Conservation (phyloP, 2,113 vertebrate genomes). For the Anser cygnoides region DNA sequence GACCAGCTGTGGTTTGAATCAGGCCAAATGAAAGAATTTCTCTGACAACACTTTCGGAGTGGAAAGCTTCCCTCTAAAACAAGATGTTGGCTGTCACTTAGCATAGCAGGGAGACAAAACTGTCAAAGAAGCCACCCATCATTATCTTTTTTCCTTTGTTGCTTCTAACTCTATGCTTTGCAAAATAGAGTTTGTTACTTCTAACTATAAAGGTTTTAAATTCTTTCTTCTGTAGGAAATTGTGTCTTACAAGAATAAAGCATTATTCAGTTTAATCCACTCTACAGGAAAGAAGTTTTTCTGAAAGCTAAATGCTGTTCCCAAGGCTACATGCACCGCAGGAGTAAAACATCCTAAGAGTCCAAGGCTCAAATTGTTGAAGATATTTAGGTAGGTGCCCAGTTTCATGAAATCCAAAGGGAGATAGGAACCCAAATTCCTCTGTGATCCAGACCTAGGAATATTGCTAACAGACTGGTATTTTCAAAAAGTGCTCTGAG, state of each 20-base stretch:
- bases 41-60: background rate
- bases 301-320: background rate
- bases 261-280: background rate
- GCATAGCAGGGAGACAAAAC: slow-evolving; percentile 26
- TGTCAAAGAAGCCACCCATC: slow-evolving; percentile 29
- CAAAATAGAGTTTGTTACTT: slow-evolving; percentile 22
- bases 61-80: slow-evolving; percentile 8
- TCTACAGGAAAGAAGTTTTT: background rate
- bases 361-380: background rate
- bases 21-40: background rate
- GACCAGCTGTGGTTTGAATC: background rate
- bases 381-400: background rate
- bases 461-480: background rate
- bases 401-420: background rate
- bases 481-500: background rate
- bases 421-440: background rate
- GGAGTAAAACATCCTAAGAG: background rate
- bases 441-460: background rate
- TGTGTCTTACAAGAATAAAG: slow-evolving; percentile 35
- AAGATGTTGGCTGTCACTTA: slow-evolving; percentile 40
- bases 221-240: background rate
- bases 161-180: slow-evolving; percentile 12
- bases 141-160: slow-evolving; percentile 43
- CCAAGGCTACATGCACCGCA: background rate
- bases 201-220: slow-evolving; percentile 25